Conservation (phyloP, 2,888 invertebrate genomes). For the Drosophila melanocephala region DNA sequence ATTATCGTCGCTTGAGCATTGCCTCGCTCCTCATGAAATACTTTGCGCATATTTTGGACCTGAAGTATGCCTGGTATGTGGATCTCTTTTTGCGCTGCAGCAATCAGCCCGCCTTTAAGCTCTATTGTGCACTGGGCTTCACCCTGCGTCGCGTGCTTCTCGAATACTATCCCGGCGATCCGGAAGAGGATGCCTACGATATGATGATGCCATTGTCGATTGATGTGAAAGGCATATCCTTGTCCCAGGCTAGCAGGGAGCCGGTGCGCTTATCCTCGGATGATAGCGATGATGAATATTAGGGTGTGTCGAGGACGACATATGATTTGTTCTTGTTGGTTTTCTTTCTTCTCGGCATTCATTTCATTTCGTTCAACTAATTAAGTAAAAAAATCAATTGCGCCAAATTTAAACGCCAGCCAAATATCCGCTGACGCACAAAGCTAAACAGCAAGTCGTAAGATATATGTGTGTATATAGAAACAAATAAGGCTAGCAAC, state of each 20-base stretch:
- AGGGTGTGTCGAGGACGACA: neutral
- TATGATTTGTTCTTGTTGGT: neutral
- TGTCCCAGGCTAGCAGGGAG: conserved; percentile 21
- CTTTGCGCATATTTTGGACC: conserved; percentile 26
- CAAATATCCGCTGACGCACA: conserved; percentile 82
- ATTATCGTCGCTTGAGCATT: conserved; percentile 63
- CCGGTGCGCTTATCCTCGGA: conserved; percentile 34
- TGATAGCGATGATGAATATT: conserved; percentile 42
- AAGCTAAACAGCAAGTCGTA: conserved; percentile 28
- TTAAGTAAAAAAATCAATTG: conserved; percentile 64
- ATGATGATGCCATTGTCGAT: conserved; percentile 52
- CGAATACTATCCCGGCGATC: conserved; percentile 58
- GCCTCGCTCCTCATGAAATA: conserved; percentile 57
- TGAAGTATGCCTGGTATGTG: conserved; percentile 44
- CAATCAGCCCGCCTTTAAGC: conserved; percentile 40
- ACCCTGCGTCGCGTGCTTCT: conserved; percentile 21
- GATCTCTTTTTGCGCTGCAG: conserved; percentile 60
- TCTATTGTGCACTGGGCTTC: conserved; percentile 56
- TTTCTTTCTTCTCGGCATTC: conserved; percentile 6
- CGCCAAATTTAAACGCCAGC: conserved; percentile 39
- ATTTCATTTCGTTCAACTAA: conserved; percentile 45
- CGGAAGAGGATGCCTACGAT: conserved; percentile 60
- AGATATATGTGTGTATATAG: conserved; percentile 18
- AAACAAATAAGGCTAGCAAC: conserved; percentile 11
- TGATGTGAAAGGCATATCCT: conserved; percentile 11